Evolutionary conservation across 2,113 vertebrate species (phyloP).

Genomic region (Cephalopterus ornatus): DNA sequence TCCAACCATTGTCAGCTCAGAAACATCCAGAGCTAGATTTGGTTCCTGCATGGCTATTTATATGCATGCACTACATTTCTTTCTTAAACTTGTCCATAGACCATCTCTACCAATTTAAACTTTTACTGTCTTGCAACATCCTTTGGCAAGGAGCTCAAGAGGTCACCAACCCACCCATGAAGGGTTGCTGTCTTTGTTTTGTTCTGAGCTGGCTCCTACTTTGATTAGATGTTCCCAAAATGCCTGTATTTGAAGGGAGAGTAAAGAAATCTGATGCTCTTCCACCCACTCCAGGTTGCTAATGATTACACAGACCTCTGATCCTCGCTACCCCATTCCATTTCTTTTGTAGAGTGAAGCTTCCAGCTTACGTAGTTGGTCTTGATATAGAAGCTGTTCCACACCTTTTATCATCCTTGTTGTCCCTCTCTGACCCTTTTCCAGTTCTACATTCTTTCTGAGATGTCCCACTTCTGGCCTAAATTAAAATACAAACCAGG

Average conservation of each 20-base stretch:
- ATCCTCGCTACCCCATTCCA: not conserved
- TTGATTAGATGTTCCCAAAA: not conserved
- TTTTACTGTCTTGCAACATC: not conserved
- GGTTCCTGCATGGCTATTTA: not conserved
- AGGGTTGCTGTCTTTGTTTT: not conserved
- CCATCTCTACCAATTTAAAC: not conserved
- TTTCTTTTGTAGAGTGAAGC: not conserved
- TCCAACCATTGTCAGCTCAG: not conserved
- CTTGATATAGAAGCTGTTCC: not conserved
- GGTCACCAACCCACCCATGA: rapidly evolving
- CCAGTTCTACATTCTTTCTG: not conserved
- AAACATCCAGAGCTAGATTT: not conserved
- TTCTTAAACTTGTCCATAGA: not conserved
- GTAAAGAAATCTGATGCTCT: not conserved
- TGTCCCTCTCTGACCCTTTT: not conserved
- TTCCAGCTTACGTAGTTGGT: not conserved
- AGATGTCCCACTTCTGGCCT: not conserved
- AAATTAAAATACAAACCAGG: not conserved
- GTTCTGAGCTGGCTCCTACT: not conserved
- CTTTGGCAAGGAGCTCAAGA: not conserved
- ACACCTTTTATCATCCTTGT: not conserved
- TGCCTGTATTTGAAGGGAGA: not conserved
- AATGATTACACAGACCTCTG: not conserved
- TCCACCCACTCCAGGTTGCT: not conserved
- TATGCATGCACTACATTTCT: not conserved